phyloP scores from a whole-genome alignment of 64 coral and sea anemone genomes.

The Stichodactyla helianthus region DNA sequence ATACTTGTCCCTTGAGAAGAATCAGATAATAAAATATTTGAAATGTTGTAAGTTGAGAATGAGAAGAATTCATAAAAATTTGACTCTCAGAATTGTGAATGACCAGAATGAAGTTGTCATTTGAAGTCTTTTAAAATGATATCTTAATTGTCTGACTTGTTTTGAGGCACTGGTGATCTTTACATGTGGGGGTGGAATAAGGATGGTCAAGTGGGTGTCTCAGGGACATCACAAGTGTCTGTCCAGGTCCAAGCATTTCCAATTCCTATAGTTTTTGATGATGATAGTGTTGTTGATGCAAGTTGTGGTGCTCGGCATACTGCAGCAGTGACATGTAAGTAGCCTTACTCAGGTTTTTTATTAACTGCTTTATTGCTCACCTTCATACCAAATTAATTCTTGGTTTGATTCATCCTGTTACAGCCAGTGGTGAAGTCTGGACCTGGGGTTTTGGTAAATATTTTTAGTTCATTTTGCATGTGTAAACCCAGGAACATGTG shows the following conservation, averaged over 20 bases:
- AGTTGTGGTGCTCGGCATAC: slow-evolving; percentile 88
- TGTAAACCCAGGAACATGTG: too few species aligned
- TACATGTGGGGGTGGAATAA: slow-evolving; percentile 99
- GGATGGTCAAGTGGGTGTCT: slow-evolving; percentile 73
- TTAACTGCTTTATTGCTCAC: not conserved
- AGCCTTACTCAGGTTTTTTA: not conserved
- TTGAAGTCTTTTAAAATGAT: not conserved
- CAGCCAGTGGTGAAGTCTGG: slow-evolving; percentile 72
- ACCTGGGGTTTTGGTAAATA: slow-evolving; percentile 93
- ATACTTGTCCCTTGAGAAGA: too few species aligned
- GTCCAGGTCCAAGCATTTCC: slow-evolving; percentile 42
- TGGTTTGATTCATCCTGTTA: not conserved
- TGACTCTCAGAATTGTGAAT: too few species aligned
- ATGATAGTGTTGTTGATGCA: slow-evolving; percentile 50
- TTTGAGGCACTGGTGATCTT: slow-evolving; percentile 71
- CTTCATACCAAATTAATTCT: too few species aligned
- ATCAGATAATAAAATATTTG: too few species aligned
- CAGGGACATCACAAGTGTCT: not conserved
- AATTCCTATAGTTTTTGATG: slow-evolving; percentile 56
- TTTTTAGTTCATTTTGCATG: too few species aligned
- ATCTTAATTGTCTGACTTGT: too few species aligned
- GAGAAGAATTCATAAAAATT: too few species aligned
- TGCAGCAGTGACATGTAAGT: slow-evolving; percentile 62
- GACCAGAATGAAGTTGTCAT: not conserved
- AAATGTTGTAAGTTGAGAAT: too few species aligned